Evolutionary conservation across 2,797 vertebrate species (phyloP), one percentile per base, ranked within the genome.

Genomic region (Oreochromis mossambicus): DNA sequence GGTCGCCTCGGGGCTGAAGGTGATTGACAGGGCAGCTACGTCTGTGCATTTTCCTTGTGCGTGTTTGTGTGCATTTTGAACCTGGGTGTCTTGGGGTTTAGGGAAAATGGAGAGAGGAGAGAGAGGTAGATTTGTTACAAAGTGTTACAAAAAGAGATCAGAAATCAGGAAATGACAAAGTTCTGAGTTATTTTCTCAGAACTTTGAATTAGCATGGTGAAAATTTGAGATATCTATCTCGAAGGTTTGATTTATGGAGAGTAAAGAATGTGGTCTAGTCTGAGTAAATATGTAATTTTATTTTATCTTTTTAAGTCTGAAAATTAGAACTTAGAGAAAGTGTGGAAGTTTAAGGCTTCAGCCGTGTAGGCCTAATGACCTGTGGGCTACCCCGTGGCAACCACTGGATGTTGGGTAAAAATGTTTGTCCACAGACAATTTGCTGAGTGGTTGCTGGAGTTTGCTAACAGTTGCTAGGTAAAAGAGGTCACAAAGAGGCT

Each of bases 1-100:
- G 80, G 89, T 88, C n/a, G 86, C 93, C 89, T 89, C 54, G 11
- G 90, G 94, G 87, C 80, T 83, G 92, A 90, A 80, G 21, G 81
- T 89, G 92, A 91, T 87, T 94, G 94, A 92, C 89, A 90, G 84
- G 26, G 26, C n/a, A 36, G 85, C 73, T 81, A 36, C 32, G 50
- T 78, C 83, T 80, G 61, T 85, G 86, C 54, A 76, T 80, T 79
- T 79, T 43, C 21, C 50, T 68, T 24, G 11, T 80, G 48, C 68
- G 24, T 14, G 32, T 73, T 48, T 29, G 83, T 48, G n/a, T 51
- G 2, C 10, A 11, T 54, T 77, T 70, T 80, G 17, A 38, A n/a
- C 82, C 5, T 82, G 17, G 32, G 41, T 48, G 50, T 77, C 54
- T 78, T 63, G 19, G 19, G 32, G 21, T 48, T 32, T 75, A 7